Evolutionary conservation across 2,113 vertebrate genomes (phyloP), one percentile per base, ranked within the genome.

Genomic region (Aleadryas rufinucha): DNA sequence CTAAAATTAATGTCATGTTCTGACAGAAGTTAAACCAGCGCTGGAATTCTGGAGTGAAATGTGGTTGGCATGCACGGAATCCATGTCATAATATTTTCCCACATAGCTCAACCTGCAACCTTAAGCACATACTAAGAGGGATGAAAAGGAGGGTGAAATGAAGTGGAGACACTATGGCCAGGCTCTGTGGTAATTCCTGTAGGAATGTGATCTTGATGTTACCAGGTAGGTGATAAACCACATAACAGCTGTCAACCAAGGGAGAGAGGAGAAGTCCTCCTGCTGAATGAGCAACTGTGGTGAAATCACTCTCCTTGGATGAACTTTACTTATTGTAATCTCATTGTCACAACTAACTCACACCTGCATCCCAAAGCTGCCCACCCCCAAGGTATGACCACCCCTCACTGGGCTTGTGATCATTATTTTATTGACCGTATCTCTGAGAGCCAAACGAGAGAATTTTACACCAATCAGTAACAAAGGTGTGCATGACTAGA

Each of bases 201-300:
- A 53, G n/a, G 21, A 37, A 53, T 17, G 39, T 26, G 13, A 61
- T 17, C 33, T 17, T 44, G 47, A 10, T 61, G 37, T 61, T 53
- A 16, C 16, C 39, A 37, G 26, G 39, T 37, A 37, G 28, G 4
- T 63, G 33, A 71, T 26, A 45, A 71, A 53, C 10, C 39, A 61
- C 56, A 31, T 7, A 26, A 6, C 56, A 37, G 12, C 21, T 71
- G 33, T 17, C 56, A 83, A 1, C 31, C 26, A 60, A 52, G 13
- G 66, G 21, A 21, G 13, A 61, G 26, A 52, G 24, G 20, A 52
- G 31, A 21, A 83, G 45, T 71, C 17, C 33, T 71, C 13, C 37
- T 61, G 13, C 56, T 61, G 33, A 53, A 31, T 0, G 0, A 84
- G 7, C 47, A 37, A 0, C 21, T 31, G 56, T 30, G 31, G 31